phyloP scores from a whole-genome alignment of 53 echinoderm and acorn worm genomes.

The Holothuria leucospilota region DNA sequence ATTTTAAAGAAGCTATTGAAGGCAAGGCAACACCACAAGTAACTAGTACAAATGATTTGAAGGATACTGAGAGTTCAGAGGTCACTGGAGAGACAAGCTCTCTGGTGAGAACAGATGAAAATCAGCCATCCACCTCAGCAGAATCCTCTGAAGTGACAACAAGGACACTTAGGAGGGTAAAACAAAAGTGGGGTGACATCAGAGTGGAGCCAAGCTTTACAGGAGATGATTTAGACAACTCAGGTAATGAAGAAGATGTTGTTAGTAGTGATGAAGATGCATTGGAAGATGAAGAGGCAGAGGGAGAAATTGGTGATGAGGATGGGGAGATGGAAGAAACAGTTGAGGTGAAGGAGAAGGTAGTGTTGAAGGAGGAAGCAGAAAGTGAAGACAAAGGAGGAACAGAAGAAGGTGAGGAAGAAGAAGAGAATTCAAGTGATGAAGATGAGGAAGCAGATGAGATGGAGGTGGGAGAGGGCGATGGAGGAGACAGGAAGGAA shows the following conservation, averaged over 20 bases:
- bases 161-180: slow-evolving; percentile 61
- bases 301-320: slow-evolving; percentile 35
- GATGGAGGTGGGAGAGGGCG: slow-evolving; percentile 25
- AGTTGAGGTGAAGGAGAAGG: not conserved
- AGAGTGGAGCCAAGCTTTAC: slow-evolving; percentile 75
- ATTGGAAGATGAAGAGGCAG: slow-evolving; percentile 31
- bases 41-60: not conserved
- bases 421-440: slow-evolving; percentile 9
- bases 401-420: not conserved
- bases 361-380: not conserved
- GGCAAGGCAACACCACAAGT: not conserved
- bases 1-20: no score
- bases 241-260: slow-evolving; percentile 24
- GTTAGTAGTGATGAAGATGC: not conserved
- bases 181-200: slow-evolving; percentile 79
- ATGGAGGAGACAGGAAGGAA: slow-evolving; percentile 5
- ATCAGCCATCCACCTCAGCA: no score
- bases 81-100: slow-evolving; percentile 10
- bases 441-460: slow-evolving; percentile 57
- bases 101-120: slow-evolving; percentile 25
- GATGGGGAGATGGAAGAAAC: not conserved
- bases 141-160: slow-evolving; percentile 3
- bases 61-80: not conserved
- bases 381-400: not conserved
- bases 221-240: slow-evolving; percentile 71